Evolutionary conservation across 2,888 invertebrate species (phyloP).

Genomic region (Tachina grossa): DNA sequence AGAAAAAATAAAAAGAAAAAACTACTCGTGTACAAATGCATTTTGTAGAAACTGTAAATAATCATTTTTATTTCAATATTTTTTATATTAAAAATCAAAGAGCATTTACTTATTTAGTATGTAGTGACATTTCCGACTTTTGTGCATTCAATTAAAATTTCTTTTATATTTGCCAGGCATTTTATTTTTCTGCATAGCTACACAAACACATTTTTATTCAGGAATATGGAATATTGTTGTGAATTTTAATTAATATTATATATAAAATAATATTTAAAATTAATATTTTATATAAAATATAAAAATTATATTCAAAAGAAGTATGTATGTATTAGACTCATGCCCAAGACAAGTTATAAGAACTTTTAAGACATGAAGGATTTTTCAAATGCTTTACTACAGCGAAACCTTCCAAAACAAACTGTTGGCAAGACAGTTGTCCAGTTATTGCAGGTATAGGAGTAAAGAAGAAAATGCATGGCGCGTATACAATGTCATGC

Average conservation of each 20-base stretch:
- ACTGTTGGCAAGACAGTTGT: too few species aligned
- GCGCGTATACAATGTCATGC: too few species aligned
- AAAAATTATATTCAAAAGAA: conserved; percentile 1
- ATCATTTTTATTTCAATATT: neutral
- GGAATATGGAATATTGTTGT: neutral
- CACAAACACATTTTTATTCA: neutral
- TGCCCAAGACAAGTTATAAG: too few species aligned
- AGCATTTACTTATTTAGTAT: neutral
- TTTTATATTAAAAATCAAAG: neutral
- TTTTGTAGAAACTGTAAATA: neutral
- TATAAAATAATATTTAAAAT: too few species aligned
- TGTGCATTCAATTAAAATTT: conserved; percentile 8
- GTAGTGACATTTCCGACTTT: neutral
- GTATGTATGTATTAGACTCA: too few species aligned
- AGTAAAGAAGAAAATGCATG: too few species aligned
- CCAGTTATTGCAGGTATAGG: too few species aligned
- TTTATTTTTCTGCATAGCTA: neutral
- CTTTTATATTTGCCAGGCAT: neutral
- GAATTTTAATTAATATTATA: conserved; percentile 50
- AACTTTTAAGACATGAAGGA: too few species aligned
- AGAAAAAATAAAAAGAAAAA: neutral
- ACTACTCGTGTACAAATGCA: neutral
- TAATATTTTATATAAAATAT: too few species aligned
- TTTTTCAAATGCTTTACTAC: too few species aligned
- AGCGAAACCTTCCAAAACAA: too few species aligned